Conservation (phyloP, 2,797 vertebrate species). For the Astyanax mexicanus region DNA sequence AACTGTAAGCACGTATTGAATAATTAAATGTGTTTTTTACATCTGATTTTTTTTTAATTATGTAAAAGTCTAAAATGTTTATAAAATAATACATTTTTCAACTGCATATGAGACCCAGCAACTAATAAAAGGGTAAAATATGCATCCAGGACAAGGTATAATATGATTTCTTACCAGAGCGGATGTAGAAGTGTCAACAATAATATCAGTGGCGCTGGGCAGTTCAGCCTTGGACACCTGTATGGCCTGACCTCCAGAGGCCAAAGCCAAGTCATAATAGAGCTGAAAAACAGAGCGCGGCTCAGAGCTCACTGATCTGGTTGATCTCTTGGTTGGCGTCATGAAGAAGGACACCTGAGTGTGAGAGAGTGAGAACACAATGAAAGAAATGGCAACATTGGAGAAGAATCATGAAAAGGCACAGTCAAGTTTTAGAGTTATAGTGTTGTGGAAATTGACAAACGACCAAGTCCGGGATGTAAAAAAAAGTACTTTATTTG, state of each 20-base stretch:
- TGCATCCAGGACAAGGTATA: not conserved
- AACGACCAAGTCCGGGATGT: no score
- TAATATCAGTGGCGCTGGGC: conserved; percentile 73
- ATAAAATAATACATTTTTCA: no score
- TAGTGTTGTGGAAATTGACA: no score
- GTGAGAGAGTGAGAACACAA: not conserved
- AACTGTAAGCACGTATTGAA: no score
- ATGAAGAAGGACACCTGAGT: conserved; percentile 74
- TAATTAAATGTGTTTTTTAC: no score
- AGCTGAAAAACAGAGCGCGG: conserved; percentile 47
- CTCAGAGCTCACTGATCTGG: conserved; percentile 12
- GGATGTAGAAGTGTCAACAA: conserved; percentile 78
- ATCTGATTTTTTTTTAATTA: no score
- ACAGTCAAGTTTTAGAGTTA: no score
- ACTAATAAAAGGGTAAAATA: not conserved
- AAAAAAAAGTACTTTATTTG: no score
- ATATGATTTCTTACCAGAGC: conserved; percentile 68
- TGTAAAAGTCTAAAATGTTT: no score
- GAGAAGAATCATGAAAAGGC: no score
- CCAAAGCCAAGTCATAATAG: conserved; percentile 73
- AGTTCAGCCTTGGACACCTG: conserved; percentile 69
- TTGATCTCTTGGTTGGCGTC: accelerated
- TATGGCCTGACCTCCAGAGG: conserved; percentile 79
- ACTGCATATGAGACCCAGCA: no score
- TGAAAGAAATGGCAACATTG: not conserved